phyloP scores from a whole-genome alignment of 2,888 invertebrate genomes.

The Drepanosiphum platanoidis region DNA sequence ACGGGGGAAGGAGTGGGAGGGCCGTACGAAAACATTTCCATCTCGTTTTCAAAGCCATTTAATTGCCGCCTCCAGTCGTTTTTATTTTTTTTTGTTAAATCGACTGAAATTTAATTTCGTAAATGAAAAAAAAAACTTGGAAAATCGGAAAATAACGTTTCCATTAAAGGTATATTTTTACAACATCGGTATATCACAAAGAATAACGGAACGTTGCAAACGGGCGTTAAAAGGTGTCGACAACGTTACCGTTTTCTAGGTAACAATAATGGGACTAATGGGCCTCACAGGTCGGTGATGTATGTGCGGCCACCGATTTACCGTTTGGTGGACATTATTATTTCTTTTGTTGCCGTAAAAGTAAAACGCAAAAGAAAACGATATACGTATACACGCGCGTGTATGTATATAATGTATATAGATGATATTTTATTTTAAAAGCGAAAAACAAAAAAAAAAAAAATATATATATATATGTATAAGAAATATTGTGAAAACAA shows the following conservation, averaged over 20 bases:
- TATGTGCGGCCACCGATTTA: background rate
- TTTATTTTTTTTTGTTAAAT: background rate
- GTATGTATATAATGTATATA: slow-evolving; percentile 3
- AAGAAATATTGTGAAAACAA: background rate
- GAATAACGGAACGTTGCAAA: slow-evolving; percentile 1
- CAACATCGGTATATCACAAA: slow-evolving; percentile 10
- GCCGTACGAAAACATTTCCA: background rate
- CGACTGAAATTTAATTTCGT: background rate
- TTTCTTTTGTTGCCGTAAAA: slow-evolving; percentile 6
- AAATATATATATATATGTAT: background rate
- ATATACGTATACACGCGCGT: background rate
- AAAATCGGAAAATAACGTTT: background rate
- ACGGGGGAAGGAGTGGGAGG: background rate
- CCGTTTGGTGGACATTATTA: background rate
- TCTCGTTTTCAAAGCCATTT: background rate
- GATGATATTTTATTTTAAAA: background rate
- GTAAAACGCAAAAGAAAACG: background rate
- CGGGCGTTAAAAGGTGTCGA: slow-evolving; percentile 18
- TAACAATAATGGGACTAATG: slow-evolving; percentile 19
- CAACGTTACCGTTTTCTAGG: slow-evolving; percentile 4
- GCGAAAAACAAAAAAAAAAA: too few relatives aligned
- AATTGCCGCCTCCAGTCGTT: background rate
- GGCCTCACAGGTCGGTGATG: background rate
- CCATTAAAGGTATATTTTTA: too few relatives aligned
- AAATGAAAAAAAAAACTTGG: background rate